Conservation (phyloP, 2,888 invertebrate species). For the Heliconius sara region DNA sequence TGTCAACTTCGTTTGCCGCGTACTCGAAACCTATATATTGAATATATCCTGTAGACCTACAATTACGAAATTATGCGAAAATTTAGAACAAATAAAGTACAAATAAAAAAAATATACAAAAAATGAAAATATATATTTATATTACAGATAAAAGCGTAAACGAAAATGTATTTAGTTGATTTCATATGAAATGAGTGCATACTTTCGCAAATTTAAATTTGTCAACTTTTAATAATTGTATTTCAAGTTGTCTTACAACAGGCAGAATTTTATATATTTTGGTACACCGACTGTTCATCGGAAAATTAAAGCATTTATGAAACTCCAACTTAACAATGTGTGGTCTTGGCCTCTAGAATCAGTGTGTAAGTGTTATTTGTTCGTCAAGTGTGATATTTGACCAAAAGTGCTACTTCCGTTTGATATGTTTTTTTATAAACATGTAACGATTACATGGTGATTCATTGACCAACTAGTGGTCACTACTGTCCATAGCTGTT, state of each 20-base stretch:
- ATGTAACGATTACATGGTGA: constrained; percentile 17
- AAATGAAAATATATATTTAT: no score
- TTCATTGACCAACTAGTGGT: constrained; percentile 7
- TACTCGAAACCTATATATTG: no score
- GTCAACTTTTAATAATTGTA: no score
- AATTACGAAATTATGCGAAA: no score
- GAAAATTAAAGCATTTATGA: not conserved
- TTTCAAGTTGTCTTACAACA: not conserved
- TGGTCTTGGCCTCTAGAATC: constrained; percentile 37
- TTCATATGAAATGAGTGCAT: no score
- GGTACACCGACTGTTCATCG: not conserved
- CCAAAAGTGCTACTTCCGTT: constrained; percentile 45
- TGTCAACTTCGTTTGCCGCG: no score
- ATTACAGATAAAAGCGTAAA: no score
- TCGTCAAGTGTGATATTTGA: constrained; percentile 42
- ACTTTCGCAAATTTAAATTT: no score
- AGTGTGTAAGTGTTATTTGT: constrained; percentile 41
- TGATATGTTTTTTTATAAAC: constrained; percentile 31
- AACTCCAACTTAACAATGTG: constrained; percentile 35
- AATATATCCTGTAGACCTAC: no score
- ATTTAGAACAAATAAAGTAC: no score
- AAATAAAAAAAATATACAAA: no score
- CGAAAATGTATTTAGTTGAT: no score
- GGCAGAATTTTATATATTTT: not conserved
- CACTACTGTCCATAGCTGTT: not conserved